These are phyloP conservation scores for Caenorhabditis afra DNA, from an alignment of 2,888 invertebrate genomes.

Conservation along the genomic window DNA sequence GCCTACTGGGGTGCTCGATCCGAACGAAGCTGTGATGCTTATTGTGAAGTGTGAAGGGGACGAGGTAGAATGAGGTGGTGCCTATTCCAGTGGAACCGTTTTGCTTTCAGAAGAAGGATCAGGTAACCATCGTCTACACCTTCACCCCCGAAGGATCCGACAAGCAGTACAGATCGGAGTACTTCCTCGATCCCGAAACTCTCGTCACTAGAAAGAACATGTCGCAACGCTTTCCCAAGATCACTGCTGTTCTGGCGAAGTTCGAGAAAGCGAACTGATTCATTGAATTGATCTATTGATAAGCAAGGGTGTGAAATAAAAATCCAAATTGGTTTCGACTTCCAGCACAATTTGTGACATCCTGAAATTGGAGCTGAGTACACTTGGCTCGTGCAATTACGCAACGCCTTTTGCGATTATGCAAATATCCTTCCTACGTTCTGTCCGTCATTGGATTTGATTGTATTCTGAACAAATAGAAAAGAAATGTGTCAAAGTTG, in stretches of 20 bases:
- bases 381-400: conserved; percentile 11
- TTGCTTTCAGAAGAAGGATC: conserved; percentile 32
- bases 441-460: conserved; percentile 15
- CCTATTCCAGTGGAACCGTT: background rate
- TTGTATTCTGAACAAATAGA: conserved; percentile 34
- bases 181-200: conserved; percentile 31
- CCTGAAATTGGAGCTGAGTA: no score
- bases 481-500: conserved; percentile 41
- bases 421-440: conserved; percentile 14
- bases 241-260: conserved; percentile 41
- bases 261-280: conserved; percentile 17
- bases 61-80: conserved; percentile 25
- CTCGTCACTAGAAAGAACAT: conserved; percentile 41
- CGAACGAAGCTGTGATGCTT: conserved; percentile 41
- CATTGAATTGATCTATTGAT: background rate
- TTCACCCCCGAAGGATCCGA: conserved; percentile 45
- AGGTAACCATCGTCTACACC: conserved; percentile 50
- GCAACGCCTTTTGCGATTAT: conserved; percentile 1
- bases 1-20: conserved; percentile 51
- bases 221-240: conserved; percentile 33
- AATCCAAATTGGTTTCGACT: no score
- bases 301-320: no score
- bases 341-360: no score
- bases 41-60: conserved; percentile 42
- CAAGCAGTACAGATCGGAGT: conserved; percentile 52